Base-by-base conservation (phyloP, 2,888 invertebrate species). In the Tanaodytes sp. region DNA sequence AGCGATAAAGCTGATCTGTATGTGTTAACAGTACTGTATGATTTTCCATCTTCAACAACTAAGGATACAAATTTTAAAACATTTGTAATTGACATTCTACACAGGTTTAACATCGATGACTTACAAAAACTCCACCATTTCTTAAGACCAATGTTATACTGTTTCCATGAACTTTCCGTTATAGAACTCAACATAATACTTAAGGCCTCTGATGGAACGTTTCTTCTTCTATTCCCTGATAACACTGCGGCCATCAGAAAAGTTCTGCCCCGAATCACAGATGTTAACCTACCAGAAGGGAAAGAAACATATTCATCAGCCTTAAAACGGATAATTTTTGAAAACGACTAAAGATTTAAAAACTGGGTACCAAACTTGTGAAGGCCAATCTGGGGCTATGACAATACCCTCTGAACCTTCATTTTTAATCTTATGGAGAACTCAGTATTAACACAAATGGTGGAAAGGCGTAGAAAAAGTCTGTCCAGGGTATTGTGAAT, bases 381-480 rank as follows among this genome's bases (percentile, higher is more conserved):
- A 61, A 23, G 73, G 73, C 80, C 76, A 82, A 20, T 69, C 37
- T 14, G 76, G 82, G 4, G 79, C 77, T 3, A 82, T 74, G 6
- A 82, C 45, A 16, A 81, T 77, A 0, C 80, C 81, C 30, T 69
- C 52, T 8, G 80, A 78, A 33, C 67, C 61, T 19, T 82, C 79
- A 1, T 33, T 15, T 43, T 71, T 68, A 31, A 82, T 79, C 66
- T 82, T 80, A 52, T 73, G 59, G 9, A 82, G 12, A 1, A 69
- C 59, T 67, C 62, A 73, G 42, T 23, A 82, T 75, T 6, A 79
- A 16, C 0, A 73, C 66, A 52, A 79, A 80, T 3, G 76, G 76
- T 0, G 79, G 77, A 33, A 79, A 79, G 0, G 77, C 78, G 64
- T 77, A 80, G 33, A 72, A 73, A 9, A 18, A 37, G 1, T 14